Conservation (phyloP, 1,140 invertebrate species). For the Zeugodacus cucurbitae region DNA sequence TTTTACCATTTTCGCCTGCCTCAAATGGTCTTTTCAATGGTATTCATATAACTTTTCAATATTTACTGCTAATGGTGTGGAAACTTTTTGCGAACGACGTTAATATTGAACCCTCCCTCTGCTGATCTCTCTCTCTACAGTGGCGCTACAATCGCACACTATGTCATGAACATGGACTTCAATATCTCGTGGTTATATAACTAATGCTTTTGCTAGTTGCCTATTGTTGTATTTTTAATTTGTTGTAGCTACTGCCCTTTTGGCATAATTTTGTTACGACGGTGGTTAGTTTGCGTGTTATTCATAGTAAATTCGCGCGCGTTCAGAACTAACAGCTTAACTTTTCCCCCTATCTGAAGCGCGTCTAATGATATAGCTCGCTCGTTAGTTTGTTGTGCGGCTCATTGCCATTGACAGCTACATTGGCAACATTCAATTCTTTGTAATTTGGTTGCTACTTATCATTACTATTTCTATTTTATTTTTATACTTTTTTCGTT, state of each 20-base stretch:
- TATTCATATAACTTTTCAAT: neutral
- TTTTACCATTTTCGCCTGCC: neutral
- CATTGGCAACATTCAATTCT: neutral
- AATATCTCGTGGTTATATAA: neutral
- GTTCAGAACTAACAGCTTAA: neutral
- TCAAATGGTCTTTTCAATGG: neutral
- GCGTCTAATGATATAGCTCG: neutral
- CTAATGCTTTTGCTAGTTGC: no score
- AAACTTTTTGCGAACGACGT: neutral
- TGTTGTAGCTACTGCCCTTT: neutral
- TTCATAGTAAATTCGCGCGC: neutral
- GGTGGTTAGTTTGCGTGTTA: neutral
- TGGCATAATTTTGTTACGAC: neutral
- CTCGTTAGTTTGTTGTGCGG: neutral
- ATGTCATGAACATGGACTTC: neutral
- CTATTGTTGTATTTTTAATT: no score
- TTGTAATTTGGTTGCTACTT: neutral
- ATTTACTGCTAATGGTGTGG: neutral
- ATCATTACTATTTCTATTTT: neutral
- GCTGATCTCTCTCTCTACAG: neutral
- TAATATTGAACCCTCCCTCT: neutral
- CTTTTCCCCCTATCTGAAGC: neutral
- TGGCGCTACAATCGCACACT: neutral
- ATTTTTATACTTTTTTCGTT: neutral
- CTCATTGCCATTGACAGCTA: slow-evolving; percentile 17